These are phyloP conservation scores for Conomelus anceps DNA, from an alignment of 2,888 invertebrate species.

Conservation along the genomic window DNA sequence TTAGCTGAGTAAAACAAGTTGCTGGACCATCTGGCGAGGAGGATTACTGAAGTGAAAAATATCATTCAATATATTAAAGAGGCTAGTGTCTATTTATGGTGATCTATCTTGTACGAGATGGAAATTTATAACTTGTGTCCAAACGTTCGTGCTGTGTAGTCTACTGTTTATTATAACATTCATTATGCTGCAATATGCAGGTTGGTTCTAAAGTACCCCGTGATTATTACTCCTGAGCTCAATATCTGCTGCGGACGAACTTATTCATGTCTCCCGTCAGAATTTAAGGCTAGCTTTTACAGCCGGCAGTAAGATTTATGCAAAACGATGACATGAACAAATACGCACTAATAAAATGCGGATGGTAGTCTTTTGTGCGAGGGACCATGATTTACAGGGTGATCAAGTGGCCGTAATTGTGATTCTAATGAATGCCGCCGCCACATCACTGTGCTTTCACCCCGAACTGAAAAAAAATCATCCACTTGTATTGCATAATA, in stretches of 20 bases:
- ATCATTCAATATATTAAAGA: neutral
- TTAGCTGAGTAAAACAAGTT: neutral
- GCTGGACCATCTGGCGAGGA: neutral
- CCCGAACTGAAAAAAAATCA: neutral
- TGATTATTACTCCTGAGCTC: neutral
- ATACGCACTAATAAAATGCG: conserved; percentile 8
- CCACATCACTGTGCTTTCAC: conserved; percentile 2
- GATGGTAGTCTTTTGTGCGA: neutral
- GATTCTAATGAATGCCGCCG: conserved; percentile 1
- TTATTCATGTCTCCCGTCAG: neutral
- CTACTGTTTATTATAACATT: neutral
- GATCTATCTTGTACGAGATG: neutral
- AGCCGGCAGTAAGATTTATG: neutral
- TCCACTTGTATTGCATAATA: neutral
- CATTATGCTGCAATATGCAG: neutral
- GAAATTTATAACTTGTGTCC: neutral
- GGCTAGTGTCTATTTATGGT: neutral
- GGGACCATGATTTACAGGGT: conserved; percentile 1
- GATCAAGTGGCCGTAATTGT: conserved; percentile 1
- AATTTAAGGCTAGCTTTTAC: neutral
- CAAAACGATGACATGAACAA: conserved; percentile 6
- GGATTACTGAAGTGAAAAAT: neutral
- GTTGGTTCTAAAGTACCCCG: neutral
- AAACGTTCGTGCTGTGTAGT: neutral
- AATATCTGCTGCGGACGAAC: neutral